phyloP scores from a whole-genome alignment of 2,113 vertebrate genomes.

The Lucifuga dentata region DNA sequence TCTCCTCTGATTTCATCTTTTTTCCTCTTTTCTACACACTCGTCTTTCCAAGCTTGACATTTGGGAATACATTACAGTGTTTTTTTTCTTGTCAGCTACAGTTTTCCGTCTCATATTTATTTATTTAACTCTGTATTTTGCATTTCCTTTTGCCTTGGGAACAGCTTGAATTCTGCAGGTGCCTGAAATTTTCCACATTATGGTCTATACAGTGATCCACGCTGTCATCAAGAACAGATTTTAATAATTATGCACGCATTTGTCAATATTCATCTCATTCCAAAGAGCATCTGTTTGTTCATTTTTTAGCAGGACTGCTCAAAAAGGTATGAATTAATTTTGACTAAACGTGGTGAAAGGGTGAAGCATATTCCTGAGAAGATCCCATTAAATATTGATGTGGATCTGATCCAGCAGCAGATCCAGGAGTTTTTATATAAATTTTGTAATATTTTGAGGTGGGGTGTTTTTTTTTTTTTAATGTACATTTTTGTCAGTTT shows the following conservation, averaged over 20 bases:
- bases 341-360: too few species aligned
- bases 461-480: too few species aligned
- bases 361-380: too few species aligned
- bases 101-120: background rate
- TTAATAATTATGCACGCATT: background rate
- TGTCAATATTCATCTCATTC: background rate
- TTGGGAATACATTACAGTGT: background rate
- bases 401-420: too few species aligned
- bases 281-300: too few species aligned
- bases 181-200: background rate
- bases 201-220: too few species aligned
- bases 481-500: too few species aligned
- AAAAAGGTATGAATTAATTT: too few species aligned
- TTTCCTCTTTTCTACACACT: background rate
- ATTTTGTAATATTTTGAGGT: too few species aligned
- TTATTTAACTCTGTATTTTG: background rate
- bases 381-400: too few species aligned
- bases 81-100: background rate
- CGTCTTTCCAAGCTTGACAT: slow-evolving; percentile 8
- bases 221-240: background rate
- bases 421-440: too few species aligned
- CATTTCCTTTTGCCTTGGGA: background rate
- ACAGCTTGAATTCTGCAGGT: background rate
- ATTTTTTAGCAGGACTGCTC: too few species aligned
- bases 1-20: slow-evolving; percentile 29